Base-by-base conservation (phyloP, 2,113 vertebrate genomes). In the Pygathrix nemaeus region DNA sequence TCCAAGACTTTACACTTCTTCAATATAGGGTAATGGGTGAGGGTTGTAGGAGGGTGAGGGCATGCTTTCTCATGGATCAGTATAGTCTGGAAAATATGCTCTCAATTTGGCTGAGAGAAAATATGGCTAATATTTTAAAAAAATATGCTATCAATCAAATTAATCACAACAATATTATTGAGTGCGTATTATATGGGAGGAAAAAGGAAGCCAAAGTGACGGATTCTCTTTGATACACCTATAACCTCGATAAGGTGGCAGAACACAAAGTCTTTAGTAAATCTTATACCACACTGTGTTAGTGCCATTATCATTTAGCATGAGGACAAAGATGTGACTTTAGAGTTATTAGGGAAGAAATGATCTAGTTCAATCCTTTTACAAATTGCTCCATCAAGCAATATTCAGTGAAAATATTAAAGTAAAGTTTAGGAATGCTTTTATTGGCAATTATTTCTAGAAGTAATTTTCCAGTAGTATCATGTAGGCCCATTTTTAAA, bases 381-480 rank as follows among this genome's bases (percentile, higher is more conserved):
- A 86, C 2, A 93, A 79, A 96, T 59, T 87, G 1, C 38, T 89
- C 38, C 55, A 73, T 84, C 20, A 86, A 68, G 27, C 35, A 93
- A 50, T 95, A 96, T 35, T 72, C 27, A 93, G 68, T 72, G 32
- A 78, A 23, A 85, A 78, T 52, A 52, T 30, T 35, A 94, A 87
- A 59, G 18, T 91, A 95, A 85, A 43, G 88, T 88, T 90, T 82
- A 76, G 4, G 23, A 7, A 88, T 59, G 5, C 11, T 48, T 64
- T 82, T 32, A 61, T 40, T 45, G n/a, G 10, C 3, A 55, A 70
- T 83, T 79, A 88, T 96, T 76, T 90, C 25, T 79, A 87, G 57
- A 89, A 83, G 73, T 64, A 68, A 83, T 32, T 88, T 88, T 75
- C 72, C 30, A 75, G 21, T 90, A 93, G 73, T 32, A n/a, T 93